These are phyloP conservation scores for Camponotus floridanus DNA, from an alignment of 1,140 invertebrate species.

Conservation along the genomic window DNA sequence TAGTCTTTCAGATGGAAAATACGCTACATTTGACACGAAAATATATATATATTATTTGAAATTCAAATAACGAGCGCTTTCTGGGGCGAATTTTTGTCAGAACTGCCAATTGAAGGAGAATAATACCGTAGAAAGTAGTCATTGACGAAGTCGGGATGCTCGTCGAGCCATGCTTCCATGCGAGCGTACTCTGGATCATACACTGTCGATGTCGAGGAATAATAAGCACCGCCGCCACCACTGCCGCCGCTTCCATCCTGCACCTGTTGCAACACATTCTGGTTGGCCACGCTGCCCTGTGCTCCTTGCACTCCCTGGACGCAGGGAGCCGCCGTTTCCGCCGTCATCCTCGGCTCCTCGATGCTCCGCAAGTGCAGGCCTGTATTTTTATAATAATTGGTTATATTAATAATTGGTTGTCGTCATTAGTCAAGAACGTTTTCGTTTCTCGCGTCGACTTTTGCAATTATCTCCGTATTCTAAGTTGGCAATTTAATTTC, in stretches of 20 bases:
- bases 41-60: too few relatives aligned
- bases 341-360: conserved; percentile 91
- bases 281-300: conserved; percentile 85
- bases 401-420: background rate
- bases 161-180: conserved; percentile 97
- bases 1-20: too few relatives aligned
- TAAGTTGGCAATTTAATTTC: too few relatives aligned
- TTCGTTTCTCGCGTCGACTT: background rate
- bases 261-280: conserved; percentile 80
- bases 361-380: conserved; percentile 93
- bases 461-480: too few relatives aligned
- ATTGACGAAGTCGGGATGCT: conserved; percentile 97
- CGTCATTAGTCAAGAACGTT: background rate
- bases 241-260: conserved; percentile 78
- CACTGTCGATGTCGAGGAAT: conserved; percentile 83
- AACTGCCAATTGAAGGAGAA: background rate
- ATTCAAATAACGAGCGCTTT: too few relatives aligned
- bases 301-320: conserved; percentile 85
- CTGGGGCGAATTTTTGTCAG: background rate
- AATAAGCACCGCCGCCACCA: conserved; percentile 77
- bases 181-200: conserved; percentile 94
- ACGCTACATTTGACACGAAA: too few relatives aligned
- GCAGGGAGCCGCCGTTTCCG: conserved; percentile 87
- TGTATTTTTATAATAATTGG: conserved; percentile 79
- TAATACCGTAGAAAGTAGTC: conserved; percentile 96